Evolutionary conservation across 2,113 vertebrate species (phyloP).

Genomic region (Ancistrus triradiatus): DNA sequence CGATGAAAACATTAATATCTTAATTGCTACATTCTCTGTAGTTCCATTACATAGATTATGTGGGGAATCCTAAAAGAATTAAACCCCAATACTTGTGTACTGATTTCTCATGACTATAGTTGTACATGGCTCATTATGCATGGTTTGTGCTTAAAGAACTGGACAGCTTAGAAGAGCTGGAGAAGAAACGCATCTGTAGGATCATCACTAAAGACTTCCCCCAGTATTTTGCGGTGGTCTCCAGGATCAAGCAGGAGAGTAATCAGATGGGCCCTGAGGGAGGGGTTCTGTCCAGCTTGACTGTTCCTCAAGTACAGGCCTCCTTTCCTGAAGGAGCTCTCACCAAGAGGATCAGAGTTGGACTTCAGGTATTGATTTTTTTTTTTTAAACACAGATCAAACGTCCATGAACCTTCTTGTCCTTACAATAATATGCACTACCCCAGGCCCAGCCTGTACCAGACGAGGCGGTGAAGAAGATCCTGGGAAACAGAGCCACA

Average conservation of each 20-base stretch:
- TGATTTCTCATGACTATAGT: neutral
- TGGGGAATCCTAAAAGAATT: neutral
- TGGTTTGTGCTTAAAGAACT: constrained; percentile 71
- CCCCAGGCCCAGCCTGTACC: constrained; percentile 89
- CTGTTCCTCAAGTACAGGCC: constrained; percentile 84
- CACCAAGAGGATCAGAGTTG: constrained; percentile 94
- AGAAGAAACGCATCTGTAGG: constrained; percentile 93
- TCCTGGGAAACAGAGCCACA: constrained; percentile 91
- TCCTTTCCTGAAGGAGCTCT: constrained; percentile 94
- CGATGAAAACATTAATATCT: no score
- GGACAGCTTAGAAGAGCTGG: constrained; percentile 84
- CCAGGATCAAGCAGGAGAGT: constrained; percentile 93
- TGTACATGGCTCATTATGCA: neutral
- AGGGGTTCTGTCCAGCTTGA: constrained; percentile 85
- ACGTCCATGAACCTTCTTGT: no score
- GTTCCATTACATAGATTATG: no score
- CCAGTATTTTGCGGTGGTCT: constrained; percentile 96
- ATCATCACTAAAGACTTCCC: constrained; percentile 97
- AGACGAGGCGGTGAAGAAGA: constrained; percentile 91
- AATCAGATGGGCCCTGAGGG: constrained; percentile 96
- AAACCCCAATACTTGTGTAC: neutral
- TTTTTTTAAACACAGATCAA: no score
- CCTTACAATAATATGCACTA: no score
- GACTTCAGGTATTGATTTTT: constrained; percentile 97
- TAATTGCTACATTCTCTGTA: no score